Evolutionary conservation across 2,888 invertebrate genomes (phyloP).

Genomic region (Cephus pulcher): DNA sequence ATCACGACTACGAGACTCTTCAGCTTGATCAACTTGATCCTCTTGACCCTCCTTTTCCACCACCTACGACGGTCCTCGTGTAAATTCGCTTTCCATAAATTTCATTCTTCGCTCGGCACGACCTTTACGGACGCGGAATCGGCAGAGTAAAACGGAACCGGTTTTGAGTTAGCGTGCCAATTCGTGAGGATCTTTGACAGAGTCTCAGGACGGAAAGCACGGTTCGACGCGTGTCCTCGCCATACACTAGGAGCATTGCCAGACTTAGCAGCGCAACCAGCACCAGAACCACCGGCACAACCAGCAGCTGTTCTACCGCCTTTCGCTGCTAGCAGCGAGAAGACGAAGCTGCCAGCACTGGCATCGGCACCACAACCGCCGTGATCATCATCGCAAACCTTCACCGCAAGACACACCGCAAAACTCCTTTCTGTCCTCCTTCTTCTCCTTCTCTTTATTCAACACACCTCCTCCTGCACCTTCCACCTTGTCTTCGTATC

Average conservation of each 20-base stretch:
- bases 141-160: conserved; percentile 60
- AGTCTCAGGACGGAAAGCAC: too few relatives aligned
- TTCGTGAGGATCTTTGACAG: too few relatives aligned
- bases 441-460: conserved; percentile 1
- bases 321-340: too few relatives aligned
- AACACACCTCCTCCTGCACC: background rate
- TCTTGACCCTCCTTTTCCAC: too few relatives aligned
- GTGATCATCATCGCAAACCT: conserved; percentile 24
- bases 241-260: too few relatives aligned
- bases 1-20: too few relatives aligned
- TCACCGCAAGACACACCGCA: conserved; percentile 11
- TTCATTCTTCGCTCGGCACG: conserved; percentile 45
- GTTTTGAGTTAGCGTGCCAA: conserved; percentile 39
- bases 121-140: conserved; percentile 59
- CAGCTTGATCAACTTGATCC: too few relatives aligned
- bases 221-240: too few relatives aligned
- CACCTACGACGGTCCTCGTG: conserved; percentile 41
- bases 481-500: conserved; percentile 1
- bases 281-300: too few relatives aligned
- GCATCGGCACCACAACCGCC: conserved; percentile 33
- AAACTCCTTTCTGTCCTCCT: conserved; percentile 8
- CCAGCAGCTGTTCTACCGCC: too few relatives aligned
- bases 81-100: conserved; percentile 55
- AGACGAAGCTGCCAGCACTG: conserved; percentile 28
- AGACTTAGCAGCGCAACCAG: conserved; percentile 26